These are phyloP conservation scores for Herpetotheres cachinnans DNA, from an alignment of 2,113 vertebrate species.

Conservation along the genomic window DNA sequence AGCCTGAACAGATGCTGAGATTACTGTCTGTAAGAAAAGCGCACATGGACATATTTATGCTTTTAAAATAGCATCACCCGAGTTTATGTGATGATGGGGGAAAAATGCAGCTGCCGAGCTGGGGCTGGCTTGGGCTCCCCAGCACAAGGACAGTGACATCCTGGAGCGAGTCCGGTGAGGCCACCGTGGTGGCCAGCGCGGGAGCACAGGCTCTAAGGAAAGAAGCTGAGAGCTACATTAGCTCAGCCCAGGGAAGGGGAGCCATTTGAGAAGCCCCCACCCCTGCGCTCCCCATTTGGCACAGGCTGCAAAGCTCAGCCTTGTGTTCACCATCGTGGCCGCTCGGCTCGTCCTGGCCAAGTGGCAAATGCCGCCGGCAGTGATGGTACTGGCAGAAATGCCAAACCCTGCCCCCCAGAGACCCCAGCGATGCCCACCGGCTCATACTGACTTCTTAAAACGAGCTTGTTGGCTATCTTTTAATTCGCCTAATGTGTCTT, in stretches of 20 bases:
- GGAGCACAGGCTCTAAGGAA: fast-evolving
- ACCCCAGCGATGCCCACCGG: not conserved
- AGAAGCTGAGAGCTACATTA: fast-evolving
- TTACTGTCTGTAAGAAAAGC: not conserved
- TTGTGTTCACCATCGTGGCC: fast-evolving
- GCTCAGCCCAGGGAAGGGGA: not conserved
- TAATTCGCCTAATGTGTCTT: not conserved
- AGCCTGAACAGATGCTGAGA: not conserved
- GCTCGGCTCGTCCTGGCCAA: fast-evolving
- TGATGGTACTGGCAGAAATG: not conserved
- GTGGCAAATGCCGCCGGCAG: not conserved
- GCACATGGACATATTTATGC: fast-evolving
- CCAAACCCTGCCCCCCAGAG: not conserved
- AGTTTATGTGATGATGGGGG: not conserved
- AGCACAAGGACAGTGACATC: not conserved
- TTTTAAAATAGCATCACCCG: not conserved
- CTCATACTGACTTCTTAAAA: not conserved
- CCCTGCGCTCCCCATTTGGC: not conserved
- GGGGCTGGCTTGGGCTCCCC: not conserved
- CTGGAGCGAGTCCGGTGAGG: not conserved
- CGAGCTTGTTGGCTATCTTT: not conserved
- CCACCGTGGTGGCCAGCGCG: fast-evolving
- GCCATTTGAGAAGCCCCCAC: fast-evolving
- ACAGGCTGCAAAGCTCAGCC: not conserved
- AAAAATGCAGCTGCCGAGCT: not conserved